Percentiles rank a stretch among this genome's conserved stretches.
Evolutionary conservation across 2,113 vertebrate species (phyloP).

Genomic region (Galeopterus variegatus): DNA sequence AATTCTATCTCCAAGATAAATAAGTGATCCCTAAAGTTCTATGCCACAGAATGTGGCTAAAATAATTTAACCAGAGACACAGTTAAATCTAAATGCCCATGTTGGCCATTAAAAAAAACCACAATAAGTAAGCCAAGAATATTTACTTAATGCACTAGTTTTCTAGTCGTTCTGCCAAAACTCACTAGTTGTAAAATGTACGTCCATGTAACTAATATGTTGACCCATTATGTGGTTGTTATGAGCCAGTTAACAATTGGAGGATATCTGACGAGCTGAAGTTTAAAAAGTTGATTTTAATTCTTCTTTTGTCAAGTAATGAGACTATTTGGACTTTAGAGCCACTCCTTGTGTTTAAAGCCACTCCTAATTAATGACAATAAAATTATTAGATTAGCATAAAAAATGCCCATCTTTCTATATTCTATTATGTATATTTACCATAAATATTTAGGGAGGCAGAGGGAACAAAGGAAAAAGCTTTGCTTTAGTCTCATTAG

Average conservation of each 20-base stretch:
- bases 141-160: not conserved
- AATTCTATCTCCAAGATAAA: conserved; percentile 29
- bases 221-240: not conserved
- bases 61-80: not conserved
- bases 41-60: not conserved
- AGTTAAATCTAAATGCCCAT: not conserved
- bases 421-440: conserved; percentile 13
- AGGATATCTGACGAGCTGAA: not conserved
- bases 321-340: not conserved
- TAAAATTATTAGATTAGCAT: not conserved
- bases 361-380: not conserved
- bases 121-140: not conserved
- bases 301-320: not conserved
- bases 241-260: not conserved
- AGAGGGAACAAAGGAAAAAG: not conserved
- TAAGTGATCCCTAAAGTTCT: not conserved
- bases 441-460: not conserved
- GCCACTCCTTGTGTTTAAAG: not conserved
- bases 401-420: conserved; percentile 6
- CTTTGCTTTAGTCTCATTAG: conserved; percentile 38
- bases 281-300: conserved; percentile 40
- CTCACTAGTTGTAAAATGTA: conserved; percentile 9
- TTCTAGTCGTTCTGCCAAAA: conserved; percentile 35
- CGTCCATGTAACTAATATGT: conserved; percentile 5
- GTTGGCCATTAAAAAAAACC: not conserved